Evolutionary conservation across 2,113 vertebrate species (phyloP).

Genomic region (Bos javanicus): DNA sequence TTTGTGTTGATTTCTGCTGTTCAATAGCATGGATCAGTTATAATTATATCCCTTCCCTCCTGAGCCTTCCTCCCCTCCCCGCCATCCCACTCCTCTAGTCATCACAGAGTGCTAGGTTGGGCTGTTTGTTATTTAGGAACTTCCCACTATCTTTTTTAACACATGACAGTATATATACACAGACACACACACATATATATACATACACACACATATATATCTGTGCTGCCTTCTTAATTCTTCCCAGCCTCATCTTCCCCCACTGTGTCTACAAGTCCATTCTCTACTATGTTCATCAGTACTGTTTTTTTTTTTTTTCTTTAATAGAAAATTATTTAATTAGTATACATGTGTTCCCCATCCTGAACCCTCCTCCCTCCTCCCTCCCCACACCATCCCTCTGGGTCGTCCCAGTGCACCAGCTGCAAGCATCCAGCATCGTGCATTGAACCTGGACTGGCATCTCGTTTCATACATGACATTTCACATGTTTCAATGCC

Average conservation of each 20-base stretch:
- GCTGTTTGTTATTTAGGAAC: not conserved
- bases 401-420: too few relatives aligned
- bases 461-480: too few relatives aligned
- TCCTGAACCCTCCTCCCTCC: too few relatives aligned
- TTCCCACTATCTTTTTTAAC: not conserved
- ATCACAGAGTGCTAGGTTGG: not conserved
- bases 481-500: too few relatives aligned
- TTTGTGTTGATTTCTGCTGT: not conserved
- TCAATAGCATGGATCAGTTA: not conserved
- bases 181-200: accelerated
- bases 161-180: not conserved
- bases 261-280: not conserved
- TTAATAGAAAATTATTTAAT: too few relatives aligned
- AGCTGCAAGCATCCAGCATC: too few relatives aligned
- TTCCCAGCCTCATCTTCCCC: not conserved
- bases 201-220: not conserved
- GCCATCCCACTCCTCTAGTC: not conserved
- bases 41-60: not conserved
- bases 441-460: too few relatives aligned
- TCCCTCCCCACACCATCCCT: too few relatives aligned
- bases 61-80: not conserved
- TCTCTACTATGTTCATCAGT: not conserved
- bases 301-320: not conserved
- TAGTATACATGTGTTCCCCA: too few relatives aligned
- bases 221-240: not conserved